Evolutionary conservation across 2,113 vertebrate species (phyloP).

Genomic region (Acrocephalus arundinaceus): DNA sequence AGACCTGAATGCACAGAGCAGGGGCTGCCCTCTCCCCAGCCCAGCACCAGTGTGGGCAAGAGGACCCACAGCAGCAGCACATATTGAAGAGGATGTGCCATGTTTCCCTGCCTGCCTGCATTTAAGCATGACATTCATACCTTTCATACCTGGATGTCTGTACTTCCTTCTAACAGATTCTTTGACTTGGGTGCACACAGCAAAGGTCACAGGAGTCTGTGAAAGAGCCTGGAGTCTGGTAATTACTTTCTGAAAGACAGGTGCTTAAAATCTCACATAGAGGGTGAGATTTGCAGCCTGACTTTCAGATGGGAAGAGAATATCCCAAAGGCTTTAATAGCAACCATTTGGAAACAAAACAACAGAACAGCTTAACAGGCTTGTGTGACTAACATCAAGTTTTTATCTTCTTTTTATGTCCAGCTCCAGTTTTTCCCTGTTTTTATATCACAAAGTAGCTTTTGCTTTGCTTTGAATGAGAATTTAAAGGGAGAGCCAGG

Average conservation of each 20-base stretch:
- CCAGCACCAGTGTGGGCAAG: not conserved
- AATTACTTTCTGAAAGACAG: not conserved
- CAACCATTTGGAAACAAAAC: not conserved
- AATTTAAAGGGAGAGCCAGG: not conserved
- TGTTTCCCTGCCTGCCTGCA: not conserved
- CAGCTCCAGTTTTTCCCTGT: not conserved
- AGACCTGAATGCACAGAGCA: accelerated
- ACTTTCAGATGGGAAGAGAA: not conserved
- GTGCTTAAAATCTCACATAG: not conserved
- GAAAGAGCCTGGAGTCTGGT: not conserved
- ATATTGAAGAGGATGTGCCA: accelerated
- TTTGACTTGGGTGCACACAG: not conserved
- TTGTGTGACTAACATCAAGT: not conserved
- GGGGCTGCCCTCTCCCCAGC: not conserved
- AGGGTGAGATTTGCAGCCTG: not conserved
- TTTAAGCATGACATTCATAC: accelerated
- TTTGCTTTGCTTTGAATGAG: not conserved
- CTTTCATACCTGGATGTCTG: accelerated
- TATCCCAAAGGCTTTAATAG: not conserved
- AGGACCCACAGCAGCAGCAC: accelerated
- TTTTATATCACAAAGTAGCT: not conserved
- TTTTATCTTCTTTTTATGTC: not conserved
- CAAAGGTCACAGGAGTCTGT: not conserved
- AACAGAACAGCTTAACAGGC: not conserved
- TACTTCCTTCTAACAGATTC: not conserved